Evolutionary conservation across 2,113 vertebrate species (phyloP).

Genomic region (Heterotilapia buettikoferi): DNA sequence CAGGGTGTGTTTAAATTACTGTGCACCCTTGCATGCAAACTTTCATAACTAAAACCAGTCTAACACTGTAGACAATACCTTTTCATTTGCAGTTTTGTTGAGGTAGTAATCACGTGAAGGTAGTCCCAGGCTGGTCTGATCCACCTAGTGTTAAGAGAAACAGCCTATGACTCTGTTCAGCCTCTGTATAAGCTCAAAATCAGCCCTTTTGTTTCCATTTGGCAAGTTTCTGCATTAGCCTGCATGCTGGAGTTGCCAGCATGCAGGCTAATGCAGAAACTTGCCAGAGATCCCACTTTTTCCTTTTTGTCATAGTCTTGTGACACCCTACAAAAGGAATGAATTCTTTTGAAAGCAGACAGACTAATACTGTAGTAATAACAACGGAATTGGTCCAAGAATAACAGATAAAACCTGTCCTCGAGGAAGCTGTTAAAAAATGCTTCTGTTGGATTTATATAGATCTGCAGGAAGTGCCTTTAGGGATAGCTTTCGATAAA

Average conservation of each 20-base stretch:
- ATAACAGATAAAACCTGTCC: neutral
- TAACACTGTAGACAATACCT: slow-evolving; percentile 67
- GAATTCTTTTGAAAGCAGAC: neutral
- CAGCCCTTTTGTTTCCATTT: slow-evolving; percentile 1
- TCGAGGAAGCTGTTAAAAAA: neutral
- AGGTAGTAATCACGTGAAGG: slow-evolving; percentile 94
- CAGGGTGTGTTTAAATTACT: neutral
- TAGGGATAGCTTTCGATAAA: neutral
- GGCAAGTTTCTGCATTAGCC: neutral
- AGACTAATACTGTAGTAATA: neutral
- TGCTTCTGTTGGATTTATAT: neutral
- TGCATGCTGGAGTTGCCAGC: neutral
- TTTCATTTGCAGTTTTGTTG: slow-evolving; percentile 92
- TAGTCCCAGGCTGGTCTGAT: slow-evolving; percentile 89
- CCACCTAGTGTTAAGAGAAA: slow-evolving; percentile 72
- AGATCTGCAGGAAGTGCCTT: neutral
- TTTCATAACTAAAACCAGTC: neutral
- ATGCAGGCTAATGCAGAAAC: neutral
- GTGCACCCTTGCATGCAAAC: neutral
- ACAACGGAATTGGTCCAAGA: neutral
- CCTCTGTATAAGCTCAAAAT: neutral
- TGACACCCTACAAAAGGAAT: neutral
- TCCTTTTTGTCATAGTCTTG: neutral
- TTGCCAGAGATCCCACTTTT: neutral
- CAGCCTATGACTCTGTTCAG: neutral